Conservation (phyloP, 2,113 vertebrate genomes). For the Bettongia penicillata region DNA sequence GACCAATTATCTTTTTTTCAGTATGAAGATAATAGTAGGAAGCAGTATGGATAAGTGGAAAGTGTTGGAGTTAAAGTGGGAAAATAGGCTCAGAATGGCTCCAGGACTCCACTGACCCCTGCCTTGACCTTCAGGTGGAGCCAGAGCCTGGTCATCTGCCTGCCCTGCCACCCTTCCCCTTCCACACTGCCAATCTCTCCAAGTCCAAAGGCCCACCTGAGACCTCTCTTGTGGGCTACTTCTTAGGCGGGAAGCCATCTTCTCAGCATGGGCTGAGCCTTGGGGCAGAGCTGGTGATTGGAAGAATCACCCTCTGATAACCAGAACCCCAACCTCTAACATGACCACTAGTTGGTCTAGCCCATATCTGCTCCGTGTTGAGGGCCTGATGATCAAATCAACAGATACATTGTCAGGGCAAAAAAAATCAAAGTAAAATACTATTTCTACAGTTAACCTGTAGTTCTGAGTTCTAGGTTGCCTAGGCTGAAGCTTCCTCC, state of each 20-base stretch:
- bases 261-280: neutral
- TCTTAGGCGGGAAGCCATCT: neutral
- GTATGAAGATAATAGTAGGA: neutral
- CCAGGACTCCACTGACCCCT: neutral
- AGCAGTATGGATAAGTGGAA: neutral
- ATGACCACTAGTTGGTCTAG: neutral
- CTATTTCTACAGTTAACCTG: neutral
- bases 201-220: neutral
- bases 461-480: neutral
- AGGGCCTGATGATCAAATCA: neutral
- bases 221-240: neutral
- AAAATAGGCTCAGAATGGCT: neutral
- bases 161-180: neutral
- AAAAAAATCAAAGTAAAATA: neutral
- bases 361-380: neutral
- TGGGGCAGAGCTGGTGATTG: neutral
- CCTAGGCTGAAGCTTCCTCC: neutral
- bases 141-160: neutral
- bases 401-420: neutral
- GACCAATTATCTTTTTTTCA: neutral
- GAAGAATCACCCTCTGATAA: neutral
- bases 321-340: neutral
- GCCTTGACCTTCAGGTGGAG: neutral
- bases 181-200: neutral
- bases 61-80: neutral